phyloP scores from a whole-genome alignment of 2,797 vertebrate species.

The Amniataba percoides region DNA sequence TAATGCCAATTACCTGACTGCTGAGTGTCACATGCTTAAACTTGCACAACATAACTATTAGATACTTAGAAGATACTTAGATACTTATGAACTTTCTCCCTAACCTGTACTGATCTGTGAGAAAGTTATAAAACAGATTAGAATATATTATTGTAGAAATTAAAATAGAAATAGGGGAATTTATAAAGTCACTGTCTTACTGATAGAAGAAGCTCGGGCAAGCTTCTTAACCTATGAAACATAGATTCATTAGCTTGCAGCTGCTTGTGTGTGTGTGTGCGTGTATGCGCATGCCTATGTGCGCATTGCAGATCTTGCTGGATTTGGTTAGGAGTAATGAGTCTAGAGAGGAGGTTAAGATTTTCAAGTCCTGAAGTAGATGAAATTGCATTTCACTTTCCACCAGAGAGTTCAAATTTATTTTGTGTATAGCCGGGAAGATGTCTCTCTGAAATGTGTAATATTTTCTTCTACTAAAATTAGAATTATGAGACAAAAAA shows the following conservation, averaged over 20 bases:
- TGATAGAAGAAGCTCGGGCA: constrained; percentile 66
- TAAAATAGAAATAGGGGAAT: constrained; percentile 52
- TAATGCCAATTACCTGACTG: background rate
- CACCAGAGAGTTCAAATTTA: constrained; percentile 21
- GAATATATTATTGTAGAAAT: constrained; percentile 51
- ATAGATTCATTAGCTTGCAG: constrained; percentile 56
- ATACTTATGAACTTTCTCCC: constrained; percentile 50
- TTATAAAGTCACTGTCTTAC: constrained; percentile 61
- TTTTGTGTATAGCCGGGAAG: background rate
- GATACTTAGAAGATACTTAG: background rate
- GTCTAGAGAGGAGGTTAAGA: constrained; percentile 27
- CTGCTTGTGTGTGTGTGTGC: constrained; percentile 8
- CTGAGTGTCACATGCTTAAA: constrained; percentile 11
- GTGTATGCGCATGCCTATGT: constrained; percentile 15
- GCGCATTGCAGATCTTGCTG: constrained; percentile 37
- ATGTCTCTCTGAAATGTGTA: background rate
- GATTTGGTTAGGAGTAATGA: constrained; percentile 49
- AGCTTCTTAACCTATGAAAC: constrained; percentile 62
- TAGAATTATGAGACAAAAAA: background rate
- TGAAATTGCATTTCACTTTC: constrained; percentile 20
- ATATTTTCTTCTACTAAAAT: background rate
- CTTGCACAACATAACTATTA: background rate
- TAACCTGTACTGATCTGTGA: constrained; percentile 29
- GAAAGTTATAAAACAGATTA: constrained; percentile 61
- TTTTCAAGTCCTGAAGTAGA: constrained; percentile 32